These are phyloP conservation scores for Cephus nigrinus DNA, from an alignment of 2,888 invertebrate species.

Conservation along the genomic window DNA sequence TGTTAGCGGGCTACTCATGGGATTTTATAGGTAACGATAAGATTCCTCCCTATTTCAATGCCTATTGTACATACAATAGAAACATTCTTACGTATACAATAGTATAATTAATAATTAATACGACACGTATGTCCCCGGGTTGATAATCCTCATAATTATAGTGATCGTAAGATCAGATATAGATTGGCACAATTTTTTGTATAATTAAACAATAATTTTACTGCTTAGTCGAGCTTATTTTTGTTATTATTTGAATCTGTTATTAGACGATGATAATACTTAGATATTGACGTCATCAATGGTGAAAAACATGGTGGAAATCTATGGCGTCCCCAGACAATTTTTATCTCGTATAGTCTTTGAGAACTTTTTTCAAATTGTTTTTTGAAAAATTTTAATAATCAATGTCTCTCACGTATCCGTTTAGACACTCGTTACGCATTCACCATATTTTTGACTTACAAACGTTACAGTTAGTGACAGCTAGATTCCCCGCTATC, in stretches of 20 bases:
- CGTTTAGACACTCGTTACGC: no score
- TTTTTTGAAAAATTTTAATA: no score
- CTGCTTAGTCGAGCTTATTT: neutral
- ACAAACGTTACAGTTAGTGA: neutral
- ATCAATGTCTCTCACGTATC: no score
- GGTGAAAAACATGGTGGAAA: neutral
- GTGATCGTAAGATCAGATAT: neutral
- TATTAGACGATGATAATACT: neutral
- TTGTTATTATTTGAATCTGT: neutral
- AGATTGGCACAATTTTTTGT: neutral
- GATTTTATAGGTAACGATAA: neutral
- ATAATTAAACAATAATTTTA: neutral
- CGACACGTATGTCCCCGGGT: neutral
- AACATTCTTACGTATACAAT: slow-evolving; percentile 17
- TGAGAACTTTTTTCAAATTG: no score
- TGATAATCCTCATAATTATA: neutral
- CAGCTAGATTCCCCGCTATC: neutral
- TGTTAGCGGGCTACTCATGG: neutral
- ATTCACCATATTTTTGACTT: no score
- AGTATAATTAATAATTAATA: neutral
- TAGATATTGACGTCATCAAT: neutral
- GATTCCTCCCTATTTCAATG: neutral
- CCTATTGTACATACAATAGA: slow-evolving; percentile 6
- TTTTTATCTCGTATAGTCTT: neutral
- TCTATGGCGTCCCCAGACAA: neutral